Evolutionary conservation across 2,797 vertebrate species (phyloP), one percentile per base, ranked within the genome.

Genomic region (Nothura maculosa): DNA sequence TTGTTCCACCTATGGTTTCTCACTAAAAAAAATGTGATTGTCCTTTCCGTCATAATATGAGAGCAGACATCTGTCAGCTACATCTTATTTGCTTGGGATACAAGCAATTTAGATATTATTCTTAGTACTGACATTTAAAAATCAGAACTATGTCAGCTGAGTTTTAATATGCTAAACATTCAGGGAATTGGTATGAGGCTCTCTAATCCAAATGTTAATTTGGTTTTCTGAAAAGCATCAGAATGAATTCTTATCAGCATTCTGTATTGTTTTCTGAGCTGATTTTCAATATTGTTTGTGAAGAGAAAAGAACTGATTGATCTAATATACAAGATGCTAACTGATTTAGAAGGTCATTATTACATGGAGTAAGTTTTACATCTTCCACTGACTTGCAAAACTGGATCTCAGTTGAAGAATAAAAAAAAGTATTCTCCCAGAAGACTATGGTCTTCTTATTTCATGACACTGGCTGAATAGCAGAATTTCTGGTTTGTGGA

Each of bases 201-300:
- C 32, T 85, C 50, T 83, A 89, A 94, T 78, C 25, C 90, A 85
- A 89, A 92, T 81, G 66, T 85, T 93, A 81, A 76, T 90, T 82
- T 85, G 21, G 43, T 79, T 94, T 92, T 94, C 86, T 87, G 69
- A 75, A 89, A 60, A 93, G 32, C 19, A 67, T 12, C 0, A 0
- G 12, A 10, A 79, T 81, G 48, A 95, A 89, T 87, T 91, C 83
- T 75, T 47, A 81, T 70, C 58, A 84, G 64, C 8, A 27, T 78
- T 90, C 73, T 79, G 24, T 12, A 22, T 62, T 38, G 70, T 50
- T 16, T 85, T 87, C 86, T 75, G 20, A 87, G 76, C 2, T 43
- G 72, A 89, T n/a, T 66, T 92, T 92, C 69, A 75, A 68, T 66
- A 81, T 9, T 1, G 0, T 34, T 52, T 8, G 19, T n/a, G 62